Evolutionary conservation across 2,113 vertebrate species (phyloP), one percentile per base, ranked within the genome.

Genomic region (Chionomys nivalis): DNA sequence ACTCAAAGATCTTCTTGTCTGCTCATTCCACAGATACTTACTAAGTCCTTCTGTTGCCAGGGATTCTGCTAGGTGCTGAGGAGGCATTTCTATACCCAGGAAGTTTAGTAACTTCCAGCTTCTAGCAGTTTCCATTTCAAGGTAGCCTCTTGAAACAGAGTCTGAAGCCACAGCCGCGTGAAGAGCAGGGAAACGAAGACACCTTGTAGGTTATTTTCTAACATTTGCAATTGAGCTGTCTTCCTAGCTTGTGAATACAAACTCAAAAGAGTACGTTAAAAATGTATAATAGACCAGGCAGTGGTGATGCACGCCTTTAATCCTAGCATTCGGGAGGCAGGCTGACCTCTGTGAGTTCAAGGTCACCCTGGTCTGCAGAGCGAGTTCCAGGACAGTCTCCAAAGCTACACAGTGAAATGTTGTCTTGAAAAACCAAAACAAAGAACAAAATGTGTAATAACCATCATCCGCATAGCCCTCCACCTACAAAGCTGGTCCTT

Each of bases 1-100:
- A 70, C 79, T 97, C 96, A 89, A 91, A 95, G 82, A 82, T 93
- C 39, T 42, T 77, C 31, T 44, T 81, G 52, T 90, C 81, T 65
- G 96, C 91, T 94, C n/a, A 42, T 87, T 63, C 47, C 44, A 1
- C 72, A 93, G 77, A 92, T 96, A 93, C 95, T 96, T 97, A 94
- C 3, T 90, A 97, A 96, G 81, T 90, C 92, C 73, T 95, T 87
- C 70, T 36, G 75, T 86, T 97, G 90, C 95, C 91, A 94, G 85
- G 13, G 86, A 42, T 76, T 73, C 65, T 88, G 88, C 81, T 21
- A 42, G 90, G 63, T 39, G 66, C 61, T 13, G 72, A 93, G 65
- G 63, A 95, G 87, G 85, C 68, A 17, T 73, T 55, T 86, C 16
- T 7, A 28, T 7, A 89, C 49, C 49, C 47, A 68, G 55, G 86